phyloP scores from a whole-genome alignment of 2,113 vertebrate species.

The Ornithorhynchus anatinus region DNA sequence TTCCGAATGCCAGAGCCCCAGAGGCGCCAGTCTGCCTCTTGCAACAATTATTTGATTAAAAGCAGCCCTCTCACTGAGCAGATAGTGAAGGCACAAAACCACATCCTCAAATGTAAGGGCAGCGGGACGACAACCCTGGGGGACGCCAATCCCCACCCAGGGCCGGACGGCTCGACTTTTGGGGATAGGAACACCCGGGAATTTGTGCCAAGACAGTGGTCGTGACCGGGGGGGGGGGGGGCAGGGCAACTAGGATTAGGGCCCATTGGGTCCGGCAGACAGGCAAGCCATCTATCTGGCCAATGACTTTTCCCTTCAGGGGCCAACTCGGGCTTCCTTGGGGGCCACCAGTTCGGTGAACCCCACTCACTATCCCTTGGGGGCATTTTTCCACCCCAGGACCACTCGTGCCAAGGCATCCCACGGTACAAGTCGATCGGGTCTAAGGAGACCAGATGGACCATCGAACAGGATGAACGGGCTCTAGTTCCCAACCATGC shows the following conservation, averaged over 20 bases:
- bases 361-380: background rate
- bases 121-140: conserved; percentile 41
- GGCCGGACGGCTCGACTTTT: conserved; percentile 16
- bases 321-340: background rate
- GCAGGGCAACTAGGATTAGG: too few relatives aligned
- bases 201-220: conserved; percentile 29
- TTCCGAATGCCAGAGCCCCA: conserved; percentile 74
- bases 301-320: background rate
- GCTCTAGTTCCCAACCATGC: background rate
- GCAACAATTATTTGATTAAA: conserved; percentile 83
- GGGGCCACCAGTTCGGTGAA: background rate
- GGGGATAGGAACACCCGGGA: conserved; percentile 32
- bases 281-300: too few relatives aligned
- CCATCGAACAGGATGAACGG: background rate
- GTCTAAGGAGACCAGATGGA: background rate
- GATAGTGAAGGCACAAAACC: conserved; percentile 64
- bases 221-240: background rate
- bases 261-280: too few relatives aligned
- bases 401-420: too few relatives aligned
- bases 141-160: conserved; percentile 28
- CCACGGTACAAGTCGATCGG: background rate
- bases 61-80: conserved; percentile 64
- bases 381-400: too few relatives aligned
- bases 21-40: conserved; percentile 85
- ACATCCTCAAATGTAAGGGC: conserved; percentile 52